Conservation (phyloP, 2,113 vertebrate genomes). For the Calypte anna region DNA sequence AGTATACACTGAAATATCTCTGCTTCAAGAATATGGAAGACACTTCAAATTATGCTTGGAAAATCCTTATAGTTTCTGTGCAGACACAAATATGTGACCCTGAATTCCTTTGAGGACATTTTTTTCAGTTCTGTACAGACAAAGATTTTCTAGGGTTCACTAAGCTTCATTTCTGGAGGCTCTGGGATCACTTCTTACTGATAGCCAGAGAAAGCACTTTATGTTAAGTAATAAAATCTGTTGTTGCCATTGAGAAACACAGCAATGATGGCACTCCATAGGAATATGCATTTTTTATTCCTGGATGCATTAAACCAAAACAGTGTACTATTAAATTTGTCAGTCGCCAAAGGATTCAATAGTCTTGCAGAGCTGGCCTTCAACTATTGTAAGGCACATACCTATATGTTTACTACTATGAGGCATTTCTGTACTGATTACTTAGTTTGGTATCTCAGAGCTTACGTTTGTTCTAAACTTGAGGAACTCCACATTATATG, state of each 20-base stretch:
- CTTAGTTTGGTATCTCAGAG: not conserved
- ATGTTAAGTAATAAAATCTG: not conserved
- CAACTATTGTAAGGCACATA: not conserved
- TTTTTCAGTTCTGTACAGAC: not conserved
- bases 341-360: not conserved
- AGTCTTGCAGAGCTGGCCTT: not conserved
- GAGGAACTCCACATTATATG: not conserved
- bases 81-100: not conserved
- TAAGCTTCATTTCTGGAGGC: not conserved
- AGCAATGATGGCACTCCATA: not conserved
- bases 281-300: no score
- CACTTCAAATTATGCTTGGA: not conserved
- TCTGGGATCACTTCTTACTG: not conserved
- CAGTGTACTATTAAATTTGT: not conserved
- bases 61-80: not conserved
- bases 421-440: not conserved
- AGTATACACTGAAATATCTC: not conserved
- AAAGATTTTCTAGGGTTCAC: not conserved
- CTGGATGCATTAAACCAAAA: not conserved
- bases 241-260: not conserved
- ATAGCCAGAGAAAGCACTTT: not conserved
- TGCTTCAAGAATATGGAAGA: not conserved
- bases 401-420: not conserved
- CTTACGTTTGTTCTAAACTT: not conserved
- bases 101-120: not conserved